These are phyloP conservation scores for Megaustenia siamemsis DNA, from an alignment of 2,888 invertebrate genomes.

Conservation along the genomic window DNA sequence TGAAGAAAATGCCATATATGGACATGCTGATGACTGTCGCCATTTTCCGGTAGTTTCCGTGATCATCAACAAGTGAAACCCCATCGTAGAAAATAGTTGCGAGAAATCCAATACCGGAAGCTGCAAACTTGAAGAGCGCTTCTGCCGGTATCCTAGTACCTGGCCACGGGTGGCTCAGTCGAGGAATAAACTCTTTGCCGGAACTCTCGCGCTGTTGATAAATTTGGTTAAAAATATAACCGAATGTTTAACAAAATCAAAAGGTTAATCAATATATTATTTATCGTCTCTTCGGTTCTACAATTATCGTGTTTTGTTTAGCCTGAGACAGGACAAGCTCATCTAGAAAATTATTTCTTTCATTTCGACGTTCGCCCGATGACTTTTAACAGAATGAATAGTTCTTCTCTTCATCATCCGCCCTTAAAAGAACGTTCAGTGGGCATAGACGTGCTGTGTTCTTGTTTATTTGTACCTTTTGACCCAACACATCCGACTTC, in stretches of 20 bases:
- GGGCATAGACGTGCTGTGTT: no score
- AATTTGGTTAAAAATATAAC: background rate
- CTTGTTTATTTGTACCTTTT: no score
- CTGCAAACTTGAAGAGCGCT: conserved; percentile 31
- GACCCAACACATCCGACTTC: no score
- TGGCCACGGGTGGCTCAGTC: conserved; percentile 46
- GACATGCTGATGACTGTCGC: conserved; percentile 52
- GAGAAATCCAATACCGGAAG: conserved; percentile 50
- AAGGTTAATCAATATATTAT: background rate
- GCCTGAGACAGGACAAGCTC: no score
- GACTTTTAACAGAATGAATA: no score
- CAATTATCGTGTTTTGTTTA: no score
- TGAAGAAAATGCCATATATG: conserved; percentile 56
- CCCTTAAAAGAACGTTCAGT: no score
- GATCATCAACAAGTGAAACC: conserved; percentile 54
- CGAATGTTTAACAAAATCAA: background rate
- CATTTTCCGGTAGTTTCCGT: conserved; percentile 56
- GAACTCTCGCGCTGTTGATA: conserved; percentile 41
- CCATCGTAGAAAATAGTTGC: conserved; percentile 59
- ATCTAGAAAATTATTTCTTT: no score
- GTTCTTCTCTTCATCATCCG: no score
- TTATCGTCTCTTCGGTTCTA: no score
- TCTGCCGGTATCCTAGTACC: conserved; percentile 53
- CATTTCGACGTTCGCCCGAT: no score
- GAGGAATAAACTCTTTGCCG: conserved; percentile 34